Percentiles rank a stretch among this genome's conserved stretches.
Evolutionary conservation across 2,113 vertebrate genomes (phyloP).

Genomic region (Pollachius pollachius): DNA sequence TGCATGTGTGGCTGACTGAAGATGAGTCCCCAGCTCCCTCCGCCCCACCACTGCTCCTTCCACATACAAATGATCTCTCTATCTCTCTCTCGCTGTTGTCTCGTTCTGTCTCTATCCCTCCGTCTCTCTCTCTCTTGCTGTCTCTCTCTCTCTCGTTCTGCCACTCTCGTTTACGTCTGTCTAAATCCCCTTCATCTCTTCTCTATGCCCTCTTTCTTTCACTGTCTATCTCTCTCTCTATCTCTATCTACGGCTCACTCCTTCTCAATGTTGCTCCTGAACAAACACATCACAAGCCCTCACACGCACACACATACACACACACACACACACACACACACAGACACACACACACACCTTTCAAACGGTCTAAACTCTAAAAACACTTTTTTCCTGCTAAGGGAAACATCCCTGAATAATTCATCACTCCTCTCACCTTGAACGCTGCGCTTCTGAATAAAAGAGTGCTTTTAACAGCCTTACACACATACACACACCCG

Average conservation of each 20-base stretch:
- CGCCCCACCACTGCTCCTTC: constrained; percentile 36
- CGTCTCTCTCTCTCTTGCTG: background rate
- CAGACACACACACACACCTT: constrained; percentile 29
- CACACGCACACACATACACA: constrained; percentile 11
- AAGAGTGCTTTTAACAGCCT: constrained; percentile 63
- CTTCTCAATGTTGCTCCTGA: background rate
- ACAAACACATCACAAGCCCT: constrained; percentile 9
- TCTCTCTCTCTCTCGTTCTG: background rate
- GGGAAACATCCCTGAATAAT: constrained; percentile 70
- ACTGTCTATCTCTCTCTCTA: constrained; percentile 11
- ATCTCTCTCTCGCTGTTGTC: constrained; percentile 16
- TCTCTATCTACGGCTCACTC: constrained; percentile 9
- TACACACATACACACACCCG: constrained; percentile 31
- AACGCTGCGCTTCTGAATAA: constrained; percentile 62
- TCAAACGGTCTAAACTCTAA: constrained; percentile 59
- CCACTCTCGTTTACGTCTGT: background rate
- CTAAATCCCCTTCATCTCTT: background rate
- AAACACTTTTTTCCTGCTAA: constrained; percentile 59
- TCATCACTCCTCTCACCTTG: constrained; percentile 68
- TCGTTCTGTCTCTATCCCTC: constrained; percentile 22
- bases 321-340: constrained; percentile 19
- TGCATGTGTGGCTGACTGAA: constrained; percentile 50
- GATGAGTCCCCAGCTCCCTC: constrained; percentile 36
- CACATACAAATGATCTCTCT: constrained; percentile 49
- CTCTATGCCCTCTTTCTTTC: background rate